Evolutionary conservation across 2,113 vertebrate species (phyloP).

Genomic region (Elephantulus edwardii): DNA sequence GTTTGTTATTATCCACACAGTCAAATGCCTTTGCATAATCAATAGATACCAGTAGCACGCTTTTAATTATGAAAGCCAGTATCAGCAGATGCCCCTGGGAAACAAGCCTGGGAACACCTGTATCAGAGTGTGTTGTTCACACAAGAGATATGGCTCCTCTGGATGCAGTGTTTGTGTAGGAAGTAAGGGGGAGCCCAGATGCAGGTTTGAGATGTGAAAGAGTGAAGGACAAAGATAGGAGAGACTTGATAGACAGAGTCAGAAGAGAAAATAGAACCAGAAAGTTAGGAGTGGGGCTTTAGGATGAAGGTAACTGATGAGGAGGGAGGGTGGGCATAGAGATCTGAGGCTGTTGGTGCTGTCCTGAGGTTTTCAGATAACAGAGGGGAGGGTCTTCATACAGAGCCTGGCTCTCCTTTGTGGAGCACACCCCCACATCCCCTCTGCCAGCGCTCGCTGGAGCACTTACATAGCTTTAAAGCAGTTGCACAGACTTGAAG

Average conservation of each 20-base stretch:
- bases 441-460: background rate
- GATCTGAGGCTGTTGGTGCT: background rate
- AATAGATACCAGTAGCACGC: background rate
- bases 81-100: background rate
- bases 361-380: background rate
- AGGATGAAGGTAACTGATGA: background rate
- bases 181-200: accelerated
- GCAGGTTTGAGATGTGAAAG: background rate
- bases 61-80: background rate
- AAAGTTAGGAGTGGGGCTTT: background rate
- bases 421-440: background rate
- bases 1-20: too few species aligned
- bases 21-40: too few species aligned
- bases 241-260: background rate
- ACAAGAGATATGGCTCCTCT: background rate
- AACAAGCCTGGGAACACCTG: background rate
- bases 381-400: background rate
- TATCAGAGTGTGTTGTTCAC: accelerated
- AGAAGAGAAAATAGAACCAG: background rate
- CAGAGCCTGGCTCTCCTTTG: background rate
- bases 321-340: background rate
- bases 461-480: background rate
- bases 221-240: background rate
- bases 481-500: background rate
- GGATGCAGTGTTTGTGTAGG: background rate